Evolutionary conservation across 2,113 vertebrate genomes (phyloP).

Genomic region (Salvelinus sp.): DNA sequence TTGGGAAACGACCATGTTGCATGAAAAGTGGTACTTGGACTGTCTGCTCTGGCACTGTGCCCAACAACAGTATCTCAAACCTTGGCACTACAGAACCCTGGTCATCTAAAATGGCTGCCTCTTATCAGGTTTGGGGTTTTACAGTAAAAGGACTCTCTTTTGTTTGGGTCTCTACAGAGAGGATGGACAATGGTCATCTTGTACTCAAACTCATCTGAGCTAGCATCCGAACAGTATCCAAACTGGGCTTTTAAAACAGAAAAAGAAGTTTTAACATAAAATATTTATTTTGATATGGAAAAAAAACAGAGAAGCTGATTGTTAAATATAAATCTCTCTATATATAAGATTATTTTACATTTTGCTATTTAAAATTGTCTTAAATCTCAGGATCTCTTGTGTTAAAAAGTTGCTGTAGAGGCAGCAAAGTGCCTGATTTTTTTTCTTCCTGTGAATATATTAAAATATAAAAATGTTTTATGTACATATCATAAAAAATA

Average conservation of each 20-base stretch:
- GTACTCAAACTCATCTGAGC: slow-evolving; percentile 18
- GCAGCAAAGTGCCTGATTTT: slow-evolving; percentile 75
- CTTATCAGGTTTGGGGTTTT: slow-evolving; percentile 25
- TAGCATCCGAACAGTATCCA: slow-evolving; percentile 33
- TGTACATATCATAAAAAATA: slow-evolving; percentile 76
- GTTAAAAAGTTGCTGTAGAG: slow-evolving; percentile 67
- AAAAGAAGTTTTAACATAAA: slow-evolving; percentile 44
- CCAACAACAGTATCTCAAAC: slow-evolving; percentile 41
- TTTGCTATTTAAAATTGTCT: slow-evolving; percentile 77
- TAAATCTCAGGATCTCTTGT: slow-evolving; percentile 80
- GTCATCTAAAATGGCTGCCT: slow-evolving; percentile 29
- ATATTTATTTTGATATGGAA: slow-evolving; percentile 79
- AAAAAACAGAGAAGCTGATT: slow-evolving; percentile 71
- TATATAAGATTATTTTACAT: slow-evolving; percentile 82
- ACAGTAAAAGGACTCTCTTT: slow-evolving; percentile 29
- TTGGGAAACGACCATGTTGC: not conserved
- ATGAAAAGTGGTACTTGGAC: slow-evolving; percentile 8
- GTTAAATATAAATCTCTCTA: slow-evolving; percentile 79
- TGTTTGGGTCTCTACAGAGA: slow-evolving; percentile 26
- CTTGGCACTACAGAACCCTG: slow-evolving; percentile 47
- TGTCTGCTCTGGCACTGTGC: slow-evolving; percentile 16
- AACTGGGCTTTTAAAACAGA: slow-evolving; percentile 33
- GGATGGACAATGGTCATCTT: slow-evolving; percentile 45
- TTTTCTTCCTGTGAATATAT: slow-evolving; percentile 79
- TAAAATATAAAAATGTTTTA: slow-evolving; percentile 74